These are phyloP conservation scores for Lasiommata megera DNA, from an alignment of 2,888 invertebrate genomes.

Conservation along the genomic window DNA sequence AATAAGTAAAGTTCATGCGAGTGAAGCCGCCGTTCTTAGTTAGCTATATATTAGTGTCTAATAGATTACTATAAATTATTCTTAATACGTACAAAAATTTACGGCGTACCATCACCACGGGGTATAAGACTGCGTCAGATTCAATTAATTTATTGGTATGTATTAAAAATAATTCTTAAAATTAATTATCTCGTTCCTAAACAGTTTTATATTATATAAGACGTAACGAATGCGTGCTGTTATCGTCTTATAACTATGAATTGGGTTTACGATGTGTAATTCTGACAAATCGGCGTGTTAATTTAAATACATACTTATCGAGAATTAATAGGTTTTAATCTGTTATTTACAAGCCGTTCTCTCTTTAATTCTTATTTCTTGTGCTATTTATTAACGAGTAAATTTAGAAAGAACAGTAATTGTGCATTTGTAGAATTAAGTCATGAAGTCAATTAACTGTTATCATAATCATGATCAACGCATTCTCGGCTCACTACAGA, in stretches of 20 bases:
- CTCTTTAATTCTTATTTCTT: not conserved
- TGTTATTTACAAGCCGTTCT: not conserved
- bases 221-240: not conserved
- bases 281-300: not conserved
- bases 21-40: no score
- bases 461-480: no score
- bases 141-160: not conserved
- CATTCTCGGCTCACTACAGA: no score
- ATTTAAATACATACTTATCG: not conserved
- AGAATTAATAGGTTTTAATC: not conserved
- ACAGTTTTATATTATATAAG: not conserved
- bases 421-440: no score
- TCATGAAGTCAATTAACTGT: no score
- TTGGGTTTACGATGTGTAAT: not conserved
- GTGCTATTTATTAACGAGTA: not conserved
- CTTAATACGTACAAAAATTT: no score
- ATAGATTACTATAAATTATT: no score
- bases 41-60: no score
- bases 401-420: no score
- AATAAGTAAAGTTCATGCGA: no score
- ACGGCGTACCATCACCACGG: not conserved
- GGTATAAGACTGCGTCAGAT: not conserved
- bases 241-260: not conserved
- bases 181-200: not conserved
- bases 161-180: slow-evolving; percentile 2